Percentiles rank a stretch among this genome's conserved stretches.
Evolutionary conservation across 64 coral and sea anemone species (phyloP).

Genomic region (Platygyra sinensis): DNA sequence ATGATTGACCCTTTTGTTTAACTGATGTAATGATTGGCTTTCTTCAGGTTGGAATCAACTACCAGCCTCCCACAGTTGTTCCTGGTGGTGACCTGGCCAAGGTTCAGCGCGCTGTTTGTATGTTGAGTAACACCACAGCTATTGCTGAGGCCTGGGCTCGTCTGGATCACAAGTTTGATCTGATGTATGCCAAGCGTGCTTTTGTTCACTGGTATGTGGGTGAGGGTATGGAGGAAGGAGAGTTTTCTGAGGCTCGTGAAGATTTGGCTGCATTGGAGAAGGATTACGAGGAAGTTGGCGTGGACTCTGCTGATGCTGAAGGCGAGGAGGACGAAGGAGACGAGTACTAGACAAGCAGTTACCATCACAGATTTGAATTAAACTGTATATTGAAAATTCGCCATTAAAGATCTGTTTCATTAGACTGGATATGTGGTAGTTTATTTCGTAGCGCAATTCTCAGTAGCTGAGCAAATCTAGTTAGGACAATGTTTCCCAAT

Average conservation of each 20-base stretch:
- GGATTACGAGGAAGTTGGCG: slow-evolving; percentile 35
- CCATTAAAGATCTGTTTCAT: background rate
- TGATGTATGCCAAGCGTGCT: slow-evolving; percentile 39
- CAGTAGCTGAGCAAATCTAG: background rate
- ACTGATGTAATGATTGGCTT: background rate
- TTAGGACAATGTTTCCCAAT: too few relatives aligned
- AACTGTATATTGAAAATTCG: background rate
- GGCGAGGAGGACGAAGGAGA: slow-evolving; percentile 1
- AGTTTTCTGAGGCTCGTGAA: slow-evolving; percentile 41
- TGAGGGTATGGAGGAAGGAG: slow-evolving; percentile 46
- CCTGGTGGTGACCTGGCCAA: slow-evolving; percentile 40
- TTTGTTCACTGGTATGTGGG: slow-evolving; percentile 44
- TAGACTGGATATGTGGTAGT: background rate
- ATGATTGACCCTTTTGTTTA: background rate
- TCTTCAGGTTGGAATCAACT: slow-evolving; percentile 26
- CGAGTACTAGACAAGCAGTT: background rate
- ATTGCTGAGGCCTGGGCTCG: slow-evolving; percentile 41
- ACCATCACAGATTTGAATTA: background rate
- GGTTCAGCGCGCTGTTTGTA: slow-evolving; percentile 26
- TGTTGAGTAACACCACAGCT: slow-evolving; percentile 46
- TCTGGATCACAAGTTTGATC: slow-evolving; percentile 50
- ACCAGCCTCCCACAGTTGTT: slow-evolving; percentile 45
- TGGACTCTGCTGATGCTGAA: slow-evolving; percentile 4
- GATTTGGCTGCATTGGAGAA: slow-evolving; percentile 39
- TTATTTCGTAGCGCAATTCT: too few relatives aligned